Base-by-base conservation (phyloP, 2,113 vertebrate genomes). In the Hemibagrus wyckioides region DNA sequence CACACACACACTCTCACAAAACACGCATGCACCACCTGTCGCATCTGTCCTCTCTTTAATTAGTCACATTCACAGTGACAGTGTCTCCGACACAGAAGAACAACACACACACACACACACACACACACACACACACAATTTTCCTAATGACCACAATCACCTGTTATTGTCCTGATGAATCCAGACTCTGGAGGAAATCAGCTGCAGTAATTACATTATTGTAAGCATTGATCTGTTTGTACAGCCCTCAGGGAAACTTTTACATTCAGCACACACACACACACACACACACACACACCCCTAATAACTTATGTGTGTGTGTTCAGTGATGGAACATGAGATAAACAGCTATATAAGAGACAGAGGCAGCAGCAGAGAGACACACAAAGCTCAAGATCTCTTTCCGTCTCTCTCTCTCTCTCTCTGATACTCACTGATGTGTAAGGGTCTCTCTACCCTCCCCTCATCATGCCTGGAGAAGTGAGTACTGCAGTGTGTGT, bases 391-490 rank as follows among this genome's bases (percentile, higher is more conserved):
- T 73, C n/a, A 33, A 44, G 6, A 85, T 81, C 85, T 17, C 17
- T 48, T 41, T 39, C 39, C 36, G 25, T 65, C 81, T 71, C 33
- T 83, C 71, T 10, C 14, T 28, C 48, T 44, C 75, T 52, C 36
- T 7, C 23, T 83, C 50, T 82, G 36, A 80, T 36, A 85, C 67
- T 19, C 80, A 5, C 59, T 57, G 77, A 95, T 95, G 94, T 95
- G 94, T 89, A 94, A 92, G 89, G 94, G 94, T 23, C 89, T 94
- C 50, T 93, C 94, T 73, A 91, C 83, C 39, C 89, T 95, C 86
- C 94, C 94, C 2, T 93, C 93, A 30, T 94, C 94, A 91, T 94
- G 93, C 87, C 91, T 93, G 93, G 94, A 93, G 90, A 95, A 90
- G 94, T 95, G 81, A 91, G 93, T 88, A 59, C 41, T 17, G 28